phyloP scores from a whole-genome alignment of 2,113 vertebrate species.

The Acrocephalus kingi region DNA sequence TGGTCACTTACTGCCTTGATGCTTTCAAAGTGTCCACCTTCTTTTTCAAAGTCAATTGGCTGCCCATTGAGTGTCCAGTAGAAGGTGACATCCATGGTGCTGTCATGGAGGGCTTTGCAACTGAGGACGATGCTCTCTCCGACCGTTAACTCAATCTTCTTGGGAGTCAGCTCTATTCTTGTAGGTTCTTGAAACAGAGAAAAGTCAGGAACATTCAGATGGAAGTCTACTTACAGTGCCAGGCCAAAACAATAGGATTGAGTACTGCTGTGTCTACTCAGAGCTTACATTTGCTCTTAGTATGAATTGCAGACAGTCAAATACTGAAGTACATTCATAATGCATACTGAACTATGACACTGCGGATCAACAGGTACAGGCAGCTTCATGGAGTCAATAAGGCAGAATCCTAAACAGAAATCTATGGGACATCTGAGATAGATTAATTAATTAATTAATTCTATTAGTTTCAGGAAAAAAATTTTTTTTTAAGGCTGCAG shows the following conservation, averaged over 20 bases:
- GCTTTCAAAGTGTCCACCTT: slow-evolving; percentile 94
- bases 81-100: slow-evolving; percentile 87
- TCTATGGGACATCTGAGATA: background rate
- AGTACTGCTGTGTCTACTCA: background rate
- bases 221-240: background rate
- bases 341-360: background rate
- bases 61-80: slow-evolving; percentile 89
- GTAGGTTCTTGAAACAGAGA: slow-evolving; percentile 86
- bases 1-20: slow-evolving; percentile 90
- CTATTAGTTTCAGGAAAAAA: background rate
- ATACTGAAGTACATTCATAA: background rate
- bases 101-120: slow-evolving; percentile 91
- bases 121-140: slow-evolving; percentile 95
- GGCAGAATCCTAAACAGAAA: background rate
- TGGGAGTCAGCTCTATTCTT: slow-evolving; percentile 89
- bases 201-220: background rate
- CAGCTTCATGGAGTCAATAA: background rate
- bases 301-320: background rate
- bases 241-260: background rate
- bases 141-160: slow-evolving; percentile 88
- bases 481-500: background rate
- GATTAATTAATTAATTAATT: background rate
- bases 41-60: slow-evolving; percentile 86
- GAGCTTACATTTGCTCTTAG: background rate
- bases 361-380: background rate